A percentile compares a stretch with the other conserved stretches of the same genome.
Evolutionary conservation across 2,113 vertebrate species (phyloP).

Genomic region (Pelecanus crispus): DNA sequence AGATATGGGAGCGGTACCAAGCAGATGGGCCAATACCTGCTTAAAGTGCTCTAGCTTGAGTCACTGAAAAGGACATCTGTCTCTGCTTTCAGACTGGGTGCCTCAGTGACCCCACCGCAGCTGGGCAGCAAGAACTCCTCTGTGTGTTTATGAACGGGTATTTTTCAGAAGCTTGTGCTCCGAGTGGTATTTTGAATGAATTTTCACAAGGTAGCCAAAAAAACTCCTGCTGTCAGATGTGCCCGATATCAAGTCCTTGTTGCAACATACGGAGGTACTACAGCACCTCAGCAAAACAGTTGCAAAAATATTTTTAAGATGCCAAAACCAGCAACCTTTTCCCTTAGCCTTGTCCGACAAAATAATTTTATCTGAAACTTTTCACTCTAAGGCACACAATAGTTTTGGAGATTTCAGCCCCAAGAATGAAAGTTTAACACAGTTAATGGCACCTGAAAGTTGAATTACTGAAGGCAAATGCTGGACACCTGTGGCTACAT

Average conservation of each 20-base stretch:
- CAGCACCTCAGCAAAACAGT: background rate
- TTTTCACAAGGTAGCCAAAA: background rate
- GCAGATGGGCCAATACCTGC: conserved; percentile 21
- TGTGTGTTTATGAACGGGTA: background rate
- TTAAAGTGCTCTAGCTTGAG: background rate
- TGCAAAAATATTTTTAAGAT: background rate
- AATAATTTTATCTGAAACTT: background rate
- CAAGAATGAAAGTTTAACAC: background rate
- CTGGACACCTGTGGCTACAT: background rate
- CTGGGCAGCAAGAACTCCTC: background rate
- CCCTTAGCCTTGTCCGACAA: background rate
- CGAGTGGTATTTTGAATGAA: background rate
- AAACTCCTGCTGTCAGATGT: background rate
- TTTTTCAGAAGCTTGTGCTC: background rate
- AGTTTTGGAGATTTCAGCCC: background rate
- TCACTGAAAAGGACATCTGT: conserved; percentile 9
- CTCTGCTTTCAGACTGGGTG: background rate
- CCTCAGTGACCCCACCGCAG: background rate
- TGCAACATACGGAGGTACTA: background rate
- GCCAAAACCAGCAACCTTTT: background rate
- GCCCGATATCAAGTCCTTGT: background rate
- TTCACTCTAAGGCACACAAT: background rate
- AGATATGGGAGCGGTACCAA: background rate
- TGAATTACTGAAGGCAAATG: background rate
- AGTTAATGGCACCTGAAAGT: background rate